Percentiles rank a stretch among this genome's conserved stretches.
These are phyloP conservation scores for Neosilurus hyrtlii DNA, from an alignment of 2,797 vertebrate species.

Conservation along the genomic window DNA sequence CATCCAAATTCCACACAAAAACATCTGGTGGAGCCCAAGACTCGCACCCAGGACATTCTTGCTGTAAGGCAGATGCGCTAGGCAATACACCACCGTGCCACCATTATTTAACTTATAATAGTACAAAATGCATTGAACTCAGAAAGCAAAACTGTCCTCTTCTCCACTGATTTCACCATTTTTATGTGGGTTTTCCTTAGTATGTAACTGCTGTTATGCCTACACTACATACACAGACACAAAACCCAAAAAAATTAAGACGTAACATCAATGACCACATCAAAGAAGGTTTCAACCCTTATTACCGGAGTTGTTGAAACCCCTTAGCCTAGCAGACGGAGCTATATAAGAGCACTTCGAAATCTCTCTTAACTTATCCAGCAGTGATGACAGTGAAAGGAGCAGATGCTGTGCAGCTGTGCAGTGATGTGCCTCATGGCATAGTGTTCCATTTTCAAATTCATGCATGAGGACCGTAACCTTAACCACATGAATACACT, in stretches of 20 bases:
- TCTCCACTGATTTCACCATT: background rate
- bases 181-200: background rate
- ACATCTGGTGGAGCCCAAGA: too few relatives aligned
- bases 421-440: conserved; percentile 35
- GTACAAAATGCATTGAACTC: background rate
- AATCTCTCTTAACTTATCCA: conserved; percentile 26
- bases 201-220: background rate
- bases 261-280: background rate
- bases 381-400: conserved; percentile 26
- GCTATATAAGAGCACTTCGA: conserved; percentile 1
- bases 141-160: background rate
- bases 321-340: background rate
- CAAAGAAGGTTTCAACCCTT: background rate
- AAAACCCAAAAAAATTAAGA: conserved; percentile 10
- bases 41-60: too few relatives aligned
- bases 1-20: too few relatives aligned
- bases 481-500: conserved; percentile 10
- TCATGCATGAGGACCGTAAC: conserved; percentile 14
- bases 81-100: too few relatives aligned
- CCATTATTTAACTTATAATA: background rate
- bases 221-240: background rate
- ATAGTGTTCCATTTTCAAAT: conserved; percentile 13
- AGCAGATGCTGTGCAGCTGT: conserved; percentile 47
- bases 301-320: conserved; percentile 9
- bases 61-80: too few relatives aligned